Evolutionary conservation across 92 coral and sea anemone species (phyloP).

Genomic region (Umimayanthus kanabou): DNA sequence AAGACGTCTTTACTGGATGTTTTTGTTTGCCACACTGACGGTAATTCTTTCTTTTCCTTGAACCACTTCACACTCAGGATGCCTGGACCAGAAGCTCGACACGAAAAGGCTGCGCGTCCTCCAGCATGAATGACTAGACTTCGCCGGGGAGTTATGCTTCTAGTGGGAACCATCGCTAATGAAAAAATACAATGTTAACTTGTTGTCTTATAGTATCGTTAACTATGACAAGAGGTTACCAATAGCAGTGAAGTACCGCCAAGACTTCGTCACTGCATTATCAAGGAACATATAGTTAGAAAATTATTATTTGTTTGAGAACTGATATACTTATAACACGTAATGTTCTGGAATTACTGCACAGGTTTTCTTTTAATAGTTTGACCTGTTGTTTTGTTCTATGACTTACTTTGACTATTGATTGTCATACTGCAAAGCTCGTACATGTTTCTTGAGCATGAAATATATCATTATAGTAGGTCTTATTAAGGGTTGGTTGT

Average conservation of each 20-base stretch:
- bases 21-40: constrained; percentile 37
- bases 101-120: constrained; percentile 44
- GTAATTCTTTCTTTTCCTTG: constrained; percentile 51
- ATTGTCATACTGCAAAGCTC: no score
- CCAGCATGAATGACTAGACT: constrained; percentile 45
- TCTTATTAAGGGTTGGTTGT: no score
- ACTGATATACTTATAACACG: no score
- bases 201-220: not conserved
- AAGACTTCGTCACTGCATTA: not conserved
- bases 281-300: not conserved
- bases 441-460: no score
- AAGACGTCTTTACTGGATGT: constrained; percentile 43
- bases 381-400: no score
- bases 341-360: no score
- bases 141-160: constrained; percentile 26
- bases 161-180: not conserved
- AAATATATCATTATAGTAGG: no score
- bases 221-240: not conserved
- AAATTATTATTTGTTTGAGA: no score
- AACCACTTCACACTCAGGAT: constrained; percentile 59
- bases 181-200: not conserved
- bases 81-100: constrained; percentile 41
- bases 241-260: no score
- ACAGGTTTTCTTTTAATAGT: no score
- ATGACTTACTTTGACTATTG: no score